phyloP scores from a whole-genome alignment of 2,797 vertebrate genomes.

The Malacoraja senta region DNA sequence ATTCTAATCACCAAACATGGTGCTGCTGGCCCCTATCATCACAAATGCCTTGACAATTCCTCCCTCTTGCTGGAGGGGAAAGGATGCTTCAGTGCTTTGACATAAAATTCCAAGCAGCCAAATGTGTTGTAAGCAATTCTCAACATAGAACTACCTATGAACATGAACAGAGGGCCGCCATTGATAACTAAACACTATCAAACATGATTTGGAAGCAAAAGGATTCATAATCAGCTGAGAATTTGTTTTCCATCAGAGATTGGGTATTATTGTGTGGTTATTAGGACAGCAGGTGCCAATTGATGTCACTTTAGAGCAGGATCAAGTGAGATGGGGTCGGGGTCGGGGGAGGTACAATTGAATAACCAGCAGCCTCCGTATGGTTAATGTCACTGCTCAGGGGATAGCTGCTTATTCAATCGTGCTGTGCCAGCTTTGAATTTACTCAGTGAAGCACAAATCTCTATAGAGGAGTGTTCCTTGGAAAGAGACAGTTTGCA shows the following conservation, averaged over 20 bases:
- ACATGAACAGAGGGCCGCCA: not conserved
- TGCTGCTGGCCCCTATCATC: not conserved
- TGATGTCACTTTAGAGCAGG: not conserved
- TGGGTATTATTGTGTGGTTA: not conserved
- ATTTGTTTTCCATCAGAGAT: not conserved
- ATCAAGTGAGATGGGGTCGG: not conserved
- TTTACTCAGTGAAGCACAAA: not conserved
- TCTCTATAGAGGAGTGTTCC: not conserved
- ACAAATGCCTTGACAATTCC: not conserved
- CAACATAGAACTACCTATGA: not conserved
- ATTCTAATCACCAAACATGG: not conserved
- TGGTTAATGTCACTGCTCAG: not conserved
- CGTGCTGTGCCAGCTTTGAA: not conserved
- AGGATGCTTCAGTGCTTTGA: not conserved
- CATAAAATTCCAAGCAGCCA: not conserved
- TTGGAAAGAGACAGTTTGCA: not conserved
- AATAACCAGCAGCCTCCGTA: not conserved
- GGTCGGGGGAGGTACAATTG: not conserved
- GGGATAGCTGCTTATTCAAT: not conserved
- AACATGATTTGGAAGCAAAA: not conserved
- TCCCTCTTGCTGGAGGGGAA: not conserved
- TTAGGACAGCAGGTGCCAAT: not conserved
- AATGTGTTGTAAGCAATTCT: not conserved
- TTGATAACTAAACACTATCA: not conserved
- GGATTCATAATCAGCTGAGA: not conserved